Evolutionary conservation across 2,113 vertebrate genomes (phyloP), one percentile per base, ranked within the genome.

Genomic region (Sialia sialis): DNA sequence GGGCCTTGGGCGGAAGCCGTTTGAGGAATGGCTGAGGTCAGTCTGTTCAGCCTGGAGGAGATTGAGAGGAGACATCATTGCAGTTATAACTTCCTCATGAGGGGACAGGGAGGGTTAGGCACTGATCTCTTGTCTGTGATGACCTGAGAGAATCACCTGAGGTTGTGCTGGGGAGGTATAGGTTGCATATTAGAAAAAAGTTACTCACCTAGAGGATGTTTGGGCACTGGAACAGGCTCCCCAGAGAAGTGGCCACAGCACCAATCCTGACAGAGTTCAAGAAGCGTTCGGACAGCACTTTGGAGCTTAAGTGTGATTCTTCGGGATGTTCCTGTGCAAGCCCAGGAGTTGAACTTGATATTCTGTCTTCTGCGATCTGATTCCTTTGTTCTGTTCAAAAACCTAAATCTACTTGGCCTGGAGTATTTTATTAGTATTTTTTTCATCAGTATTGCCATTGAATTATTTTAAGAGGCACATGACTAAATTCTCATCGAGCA

Each of bases 1-100:
- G 15, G 13, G 32, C 32, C 14, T 32, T 44, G 27, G 4, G 32
- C 9, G 60, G 46, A 68, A 60, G 46, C 21, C 0, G 0, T 13
- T 1, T 68, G 27, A 44, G 27, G 27, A 44, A 22, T 36, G 27
- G 10, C 54, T 86, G 54, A 38, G 27, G 21, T 68, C 10, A 1
- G 18, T 38, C 59, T 32, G 9, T 38, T 60, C 17, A 51, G 72
- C 13, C 21, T 76, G 26, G 30, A 32, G 43, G 16, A 41, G 30
- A 29, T 36, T 66, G 82, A 43, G 34, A 4, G 34, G n/a, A 64
- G 52, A 58, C 13, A 30, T 68, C 63, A 38, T 13, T 52, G 54
- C 46, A 60, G 9, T 22, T 77, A 11, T 13, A 44, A 5, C 38
- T 52, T 76, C 38, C 6, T 68, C 7, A 2, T 38, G n/a, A 38